Evolutionary conservation across 2,888 invertebrate genomes (phyloP).

Genomic region (Beris morrisii): DNA sequence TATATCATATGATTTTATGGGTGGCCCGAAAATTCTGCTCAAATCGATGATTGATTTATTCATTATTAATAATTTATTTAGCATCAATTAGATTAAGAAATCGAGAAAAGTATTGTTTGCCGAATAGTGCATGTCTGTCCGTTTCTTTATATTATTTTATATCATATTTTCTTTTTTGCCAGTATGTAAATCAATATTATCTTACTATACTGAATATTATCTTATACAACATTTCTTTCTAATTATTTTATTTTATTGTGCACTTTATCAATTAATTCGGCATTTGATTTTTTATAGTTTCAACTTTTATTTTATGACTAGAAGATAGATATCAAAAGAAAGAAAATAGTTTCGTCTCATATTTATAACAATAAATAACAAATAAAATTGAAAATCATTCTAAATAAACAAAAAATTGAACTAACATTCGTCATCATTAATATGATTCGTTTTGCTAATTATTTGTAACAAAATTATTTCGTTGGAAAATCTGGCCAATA

Average conservation of each 20-base stretch:
- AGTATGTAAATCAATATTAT: not conserved
- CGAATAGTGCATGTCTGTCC: too few relatives aligned
- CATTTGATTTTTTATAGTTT: constrained; percentile 8
- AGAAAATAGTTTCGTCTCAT: not conserved
- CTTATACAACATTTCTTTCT: not conserved
- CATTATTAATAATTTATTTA: too few relatives aligned
- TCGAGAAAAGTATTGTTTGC: too few relatives aligned
- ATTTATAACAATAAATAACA: constrained; percentile 13
- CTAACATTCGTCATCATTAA: too few relatives aligned
- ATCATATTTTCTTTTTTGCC: not conserved
- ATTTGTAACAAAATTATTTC: constrained; percentile 60
- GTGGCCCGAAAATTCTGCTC: too few relatives aligned
- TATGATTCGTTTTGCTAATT: too few relatives aligned
- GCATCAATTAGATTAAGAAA: too few relatives aligned
- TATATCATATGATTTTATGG: too few relatives aligned
- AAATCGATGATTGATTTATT: too few relatives aligned
- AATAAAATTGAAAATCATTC: not conserved
- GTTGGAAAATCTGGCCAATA: constrained; percentile 97
- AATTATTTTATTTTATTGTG: constrained; percentile 3
- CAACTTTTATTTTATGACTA: constrained; percentile 5
- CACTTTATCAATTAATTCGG: constrained; percentile 12
- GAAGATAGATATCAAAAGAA: constrained; percentile 12
- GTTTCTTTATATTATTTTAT: not conserved
- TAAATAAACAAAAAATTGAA: not conserved
- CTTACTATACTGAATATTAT: not conserved